These are phyloP conservation scores for Apus apus DNA, from an alignment of 2,113 vertebrate species.

Conservation along the genomic window DNA sequence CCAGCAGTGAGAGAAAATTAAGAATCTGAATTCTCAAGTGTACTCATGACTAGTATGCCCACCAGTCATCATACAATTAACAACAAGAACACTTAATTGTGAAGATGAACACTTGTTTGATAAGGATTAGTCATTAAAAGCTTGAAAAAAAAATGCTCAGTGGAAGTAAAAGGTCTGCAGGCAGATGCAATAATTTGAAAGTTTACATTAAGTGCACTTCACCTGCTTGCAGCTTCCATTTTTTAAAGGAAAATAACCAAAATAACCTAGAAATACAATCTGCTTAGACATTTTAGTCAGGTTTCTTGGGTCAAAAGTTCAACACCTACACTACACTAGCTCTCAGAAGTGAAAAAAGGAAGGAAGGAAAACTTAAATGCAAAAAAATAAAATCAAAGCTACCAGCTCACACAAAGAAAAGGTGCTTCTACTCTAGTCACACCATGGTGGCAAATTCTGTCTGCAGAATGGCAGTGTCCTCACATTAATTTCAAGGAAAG, in stretches of 20 bases:
- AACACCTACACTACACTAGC: neutral
- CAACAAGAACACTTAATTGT: neutral
- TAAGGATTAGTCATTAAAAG: slow-evolving; percentile 31
- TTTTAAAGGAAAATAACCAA: neutral
- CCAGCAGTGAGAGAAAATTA: slow-evolving; percentile 34
- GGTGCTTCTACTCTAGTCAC: neutral
- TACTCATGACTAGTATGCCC: slow-evolving; percentile 18
- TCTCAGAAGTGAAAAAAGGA: neutral
- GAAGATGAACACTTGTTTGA: slow-evolving; percentile 7
- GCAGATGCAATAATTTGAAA: neutral
- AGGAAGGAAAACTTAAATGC: neutral
- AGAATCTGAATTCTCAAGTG: slow-evolving; percentile 32
- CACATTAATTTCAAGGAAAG: neutral
- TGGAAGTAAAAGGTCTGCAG: neutral
- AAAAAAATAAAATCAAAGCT: neutral
- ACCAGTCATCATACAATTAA: slow-evolving; percentile 12
- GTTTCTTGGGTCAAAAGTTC: neutral
- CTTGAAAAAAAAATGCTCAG: neutral
- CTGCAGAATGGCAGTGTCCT: neutral
- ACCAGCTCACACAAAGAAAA: neutral
- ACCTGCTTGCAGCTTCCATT: neutral
- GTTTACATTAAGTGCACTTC: neutral
- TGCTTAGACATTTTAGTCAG: neutral
- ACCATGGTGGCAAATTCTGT: neutral
- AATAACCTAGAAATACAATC: neutral